Conservation (phyloP, 1,140 invertebrate species). For the Gryllus bimaculatus region DNA sequence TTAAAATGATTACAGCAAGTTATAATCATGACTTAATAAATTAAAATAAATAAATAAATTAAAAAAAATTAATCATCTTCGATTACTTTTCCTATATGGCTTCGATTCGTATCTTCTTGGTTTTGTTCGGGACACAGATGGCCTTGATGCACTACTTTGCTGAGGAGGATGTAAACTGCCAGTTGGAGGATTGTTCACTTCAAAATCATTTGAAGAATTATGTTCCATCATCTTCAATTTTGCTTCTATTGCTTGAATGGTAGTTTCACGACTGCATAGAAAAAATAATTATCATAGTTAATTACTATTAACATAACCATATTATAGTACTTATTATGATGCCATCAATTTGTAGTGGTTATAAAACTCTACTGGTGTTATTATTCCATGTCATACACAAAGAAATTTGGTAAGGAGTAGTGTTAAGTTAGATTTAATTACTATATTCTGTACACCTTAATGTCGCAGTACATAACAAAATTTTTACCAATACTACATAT, state of each 20-base stretch:
- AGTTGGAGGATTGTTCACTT: constrained; percentile 20
- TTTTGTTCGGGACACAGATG: neutral
- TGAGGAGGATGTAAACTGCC: constrained; percentile 12
- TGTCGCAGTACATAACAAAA: too few relatives aligned
- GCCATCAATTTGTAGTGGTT: too few relatives aligned
- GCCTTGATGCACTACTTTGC: neutral
- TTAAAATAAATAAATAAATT: neutral
- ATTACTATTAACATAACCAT: neutral
- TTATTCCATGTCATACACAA: too few relatives aligned
- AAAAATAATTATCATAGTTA: constrained; percentile 17
- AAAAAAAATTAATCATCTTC: neutral
- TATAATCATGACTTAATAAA: neutral
- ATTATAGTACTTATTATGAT: neutral
- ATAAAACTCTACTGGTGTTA: too few relatives aligned
- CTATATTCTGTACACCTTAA: too few relatives aligned
- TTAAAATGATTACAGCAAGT: neutral
- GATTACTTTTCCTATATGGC: constrained; percentile 10
- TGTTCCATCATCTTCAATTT: constrained; percentile 72
- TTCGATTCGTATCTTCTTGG: constrained; percentile 10
- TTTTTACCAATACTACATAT: too few relatives aligned
- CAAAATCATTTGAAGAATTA: constrained; percentile 25
- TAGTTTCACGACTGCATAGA: constrained; percentile 53
- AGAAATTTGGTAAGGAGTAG: too few relatives aligned
- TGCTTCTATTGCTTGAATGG: constrained; percentile 78
- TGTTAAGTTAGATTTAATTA: too few relatives aligned